Base-by-base conservation (phyloP, 2,113 vertebrate species). In the Spizaetus ornatus region DNA sequence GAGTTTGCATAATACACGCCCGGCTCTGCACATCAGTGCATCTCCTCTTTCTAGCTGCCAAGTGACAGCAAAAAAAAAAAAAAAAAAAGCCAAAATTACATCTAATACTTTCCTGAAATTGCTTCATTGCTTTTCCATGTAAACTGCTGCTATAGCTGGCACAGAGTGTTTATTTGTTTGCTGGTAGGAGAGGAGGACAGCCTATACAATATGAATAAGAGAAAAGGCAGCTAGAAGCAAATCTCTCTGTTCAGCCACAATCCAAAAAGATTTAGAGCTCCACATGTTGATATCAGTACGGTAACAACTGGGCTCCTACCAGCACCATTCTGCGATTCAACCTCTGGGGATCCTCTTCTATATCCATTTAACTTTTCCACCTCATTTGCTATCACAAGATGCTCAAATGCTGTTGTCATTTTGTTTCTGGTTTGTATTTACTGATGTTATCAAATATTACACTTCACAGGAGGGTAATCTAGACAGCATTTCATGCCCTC, bases 381-480 rank as follows among this genome's bases (percentile, higher is more conserved):
- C 34, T 53, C 82, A 86, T 83, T 85, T 94, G 18, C 86, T 72
- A 85, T 53, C 90, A 82, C 83, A 69, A 27, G 94, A 55, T 86
- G 70, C 90, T 96, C 61, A 85, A 82, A 93, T 32, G 87, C 62
- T 53, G 79, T 88, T 84, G 86, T 93, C 86, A 88, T 90, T 94
- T 96, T 85, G 69, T 61, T 95, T 82, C 73, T 62, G 34, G 21
- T 94, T 92, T 76, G 48, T 89, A 84, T 83, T 93, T 95, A 97
- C 88, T 93, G 94, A 97, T 96, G 91, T 86, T 97, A 93, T 96
- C 95, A 90, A 76, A 71, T 63, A 91, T 65, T 73, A 74, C 92
- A 91, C 88, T 96, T 90, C 85, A 94, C 74, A 87, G 50, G 79
- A 96, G 89, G 70, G 62, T 77, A 81, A 91, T 88, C 63, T 20